phyloP scores from a whole-genome alignment of 2,113 vertebrate species.

The Engraulis encrasicolus region DNA sequence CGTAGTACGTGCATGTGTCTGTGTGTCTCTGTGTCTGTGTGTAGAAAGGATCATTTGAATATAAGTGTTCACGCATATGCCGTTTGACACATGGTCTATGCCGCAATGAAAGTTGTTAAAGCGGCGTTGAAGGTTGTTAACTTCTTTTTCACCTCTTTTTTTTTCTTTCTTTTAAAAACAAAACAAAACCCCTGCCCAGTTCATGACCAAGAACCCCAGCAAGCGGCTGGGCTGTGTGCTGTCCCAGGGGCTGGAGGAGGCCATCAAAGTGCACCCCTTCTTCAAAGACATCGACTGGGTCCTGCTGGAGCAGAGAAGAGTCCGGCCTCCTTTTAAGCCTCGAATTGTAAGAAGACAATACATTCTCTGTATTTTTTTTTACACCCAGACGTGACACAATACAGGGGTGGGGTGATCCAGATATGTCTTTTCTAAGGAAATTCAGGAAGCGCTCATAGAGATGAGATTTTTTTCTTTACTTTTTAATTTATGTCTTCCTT shows the following conservation, averaged over 20 bases:
- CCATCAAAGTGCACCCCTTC: slow-evolving; percentile 94
- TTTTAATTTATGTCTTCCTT: too few relatives aligned
- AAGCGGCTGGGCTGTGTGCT: slow-evolving; percentile 95
- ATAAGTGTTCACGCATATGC: background rate
- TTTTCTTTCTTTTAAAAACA: background rate
- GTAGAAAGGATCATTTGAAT: background rate
- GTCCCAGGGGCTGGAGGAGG: slow-evolving; percentile 89
- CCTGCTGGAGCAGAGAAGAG: slow-evolving; percentile 93
- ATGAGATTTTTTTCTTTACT: too few relatives aligned
- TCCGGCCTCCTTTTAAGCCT: slow-evolving; percentile 97
- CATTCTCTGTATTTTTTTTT: background rate
- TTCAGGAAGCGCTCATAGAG: too few relatives aligned
- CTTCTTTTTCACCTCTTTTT: background rate
- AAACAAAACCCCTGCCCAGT: slow-evolving; percentile 80
- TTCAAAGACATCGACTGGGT: slow-evolving; percentile 99
- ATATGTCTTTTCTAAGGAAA: too few relatives aligned
- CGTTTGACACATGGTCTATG: too few relatives aligned
- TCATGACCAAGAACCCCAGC: slow-evolving; percentile 97
- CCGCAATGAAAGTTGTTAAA: too few relatives aligned
- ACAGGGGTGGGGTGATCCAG: too few relatives aligned
- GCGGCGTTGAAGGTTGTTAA: background rate
- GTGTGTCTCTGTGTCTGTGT: background rate
- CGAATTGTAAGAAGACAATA: slow-evolving; percentile 88
- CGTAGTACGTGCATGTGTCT: too few relatives aligned
- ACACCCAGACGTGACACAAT: background rate